Conservation (phyloP, 2,113 vertebrate genomes). For the Hippopotamus amphibius region DNA sequence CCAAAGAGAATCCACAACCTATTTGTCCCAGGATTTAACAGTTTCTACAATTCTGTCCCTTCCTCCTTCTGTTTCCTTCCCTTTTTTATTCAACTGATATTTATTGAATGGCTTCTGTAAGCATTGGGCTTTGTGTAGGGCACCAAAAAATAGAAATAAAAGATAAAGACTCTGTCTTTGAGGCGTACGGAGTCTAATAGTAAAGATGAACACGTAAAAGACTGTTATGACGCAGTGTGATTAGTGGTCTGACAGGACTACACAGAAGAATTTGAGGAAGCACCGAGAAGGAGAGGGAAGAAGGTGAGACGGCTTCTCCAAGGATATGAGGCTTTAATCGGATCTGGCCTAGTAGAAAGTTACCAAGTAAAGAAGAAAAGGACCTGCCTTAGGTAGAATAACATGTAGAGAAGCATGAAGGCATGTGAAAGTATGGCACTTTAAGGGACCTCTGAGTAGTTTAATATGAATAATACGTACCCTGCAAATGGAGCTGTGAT, state of each 20-base stretch:
- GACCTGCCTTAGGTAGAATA: neutral
- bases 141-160: slow-evolving; percentile 26
- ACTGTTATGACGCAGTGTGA: neutral
- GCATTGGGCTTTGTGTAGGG: neutral
- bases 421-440: neutral
- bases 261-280: neutral
- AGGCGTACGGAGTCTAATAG: neutral
- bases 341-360: neutral
- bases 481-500: neutral
- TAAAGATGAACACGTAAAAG: neutral
- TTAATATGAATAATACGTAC: neutral
- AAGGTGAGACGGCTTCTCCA: neutral
- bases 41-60: neutral
- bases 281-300: neutral
- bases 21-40: slow-evolving; percentile 22
- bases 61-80: slow-evolving; percentile 1
- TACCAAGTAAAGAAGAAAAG: neutral
- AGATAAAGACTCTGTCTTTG: neutral
- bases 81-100: neutral
- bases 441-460: neutral
- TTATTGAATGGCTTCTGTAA: slow-evolving; percentile 20
- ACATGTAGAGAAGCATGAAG: neutral
- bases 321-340: neutral
- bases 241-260: neutral
- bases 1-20: slow-evolving; percentile 26